Evolutionary conservation across 2,888 invertebrate genomes (phyloP), one percentile per base, ranked within the genome.

Genomic region (Tridacna crocea): DNA sequence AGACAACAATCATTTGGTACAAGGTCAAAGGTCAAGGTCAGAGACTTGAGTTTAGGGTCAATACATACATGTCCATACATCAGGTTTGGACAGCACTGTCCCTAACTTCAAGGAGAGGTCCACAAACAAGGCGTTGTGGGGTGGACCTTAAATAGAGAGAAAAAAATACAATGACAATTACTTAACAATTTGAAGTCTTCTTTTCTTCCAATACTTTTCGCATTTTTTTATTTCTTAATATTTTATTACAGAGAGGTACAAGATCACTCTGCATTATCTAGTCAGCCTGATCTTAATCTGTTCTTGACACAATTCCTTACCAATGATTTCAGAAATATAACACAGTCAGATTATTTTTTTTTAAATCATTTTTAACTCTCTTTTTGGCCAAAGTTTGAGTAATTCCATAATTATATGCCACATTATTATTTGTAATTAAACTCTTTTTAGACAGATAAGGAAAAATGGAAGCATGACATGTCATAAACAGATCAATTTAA

Each of bases 31-130:
- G 60, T 27, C 15, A 12, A n/a, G 58, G 60, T 27, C 15, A 12
- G 10, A 63, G 36, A 26, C 17, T 36, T 36, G 24, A 66, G 51
- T 22, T 12, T 12, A 51, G 70, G 72, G 65, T 46, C 47, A 48
- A 85, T 86, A 86, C 86, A 79, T 86, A 86, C 86, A 83, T 86
- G 86, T 86, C 83, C 83, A 84, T 66, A 82, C 77, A 74, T 80
- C 78, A 36, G 82, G 72, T 46, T 72, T 74, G 73, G 82, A 80
- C 72, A 80, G 82, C 75, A 72, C 55, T 13, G 75, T 73, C 72
- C 75, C 80, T 48, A 76, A 61, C 58, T 84, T 77, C 79, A 75
- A 60, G 47, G 76, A 75, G 65, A 81, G 72, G 79, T 81, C 84
- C 79, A 79, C 77, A 24, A 84, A 72, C 79, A 85, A 75, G 58